Evolutionary conservation across 1,140 invertebrate genomes (phyloP), one percentile per base, ranked within the genome.

Genomic region (Plectrocnemia conspersa): DNA sequence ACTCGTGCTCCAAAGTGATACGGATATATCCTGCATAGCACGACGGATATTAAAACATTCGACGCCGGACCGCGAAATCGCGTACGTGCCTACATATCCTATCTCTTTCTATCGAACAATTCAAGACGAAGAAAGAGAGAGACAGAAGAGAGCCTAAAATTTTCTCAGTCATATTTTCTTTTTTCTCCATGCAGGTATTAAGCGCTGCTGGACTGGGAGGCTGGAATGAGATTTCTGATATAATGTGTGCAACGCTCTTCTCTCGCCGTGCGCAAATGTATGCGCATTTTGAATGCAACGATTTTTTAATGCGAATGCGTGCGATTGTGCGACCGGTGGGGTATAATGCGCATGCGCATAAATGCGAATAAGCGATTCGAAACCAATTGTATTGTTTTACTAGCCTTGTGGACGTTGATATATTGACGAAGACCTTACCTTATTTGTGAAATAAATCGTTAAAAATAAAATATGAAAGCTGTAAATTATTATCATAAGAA

Each of bases 201-300:
- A 38, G 7, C 35, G 35, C 13, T 16, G 35, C 35, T 16, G 35
- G 35, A 45, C 42, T 11, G 21, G 42, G 22, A 45, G 42, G 18
- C 42, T 23, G 42, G 42, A 45, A 38, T 38, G 19, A 50, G 47
- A 50, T 50, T 50, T 50, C 33, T 50, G 47, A 50, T 50, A 50
- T 50, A 50, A 50, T 50, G n/a, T n/a, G n/a, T n/a, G 47, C 47
- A 35, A 29, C 47, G 15, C 47, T 3, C n/a, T n/a, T n/a, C n/a
- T n/a, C n/a, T n/a, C n/a, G 32, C 13, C 13, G 7, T 19, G 45
- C 3, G 25, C 13, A 50, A 50, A 50, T 50, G 47, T 50, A 50
- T 50, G 47, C 47, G 47, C 47, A 50, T 50, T 50, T 44, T 44
- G 19, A 44, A n/a, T n/a, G n/a, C n/a, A n/a, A n/a, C n/a, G n/a